Percentiles rank a stretch among this genome's conserved stretches.
Conservation (phyloP, 2,113 vertebrate genomes). For the Gallinago paraguaiae region DNA sequence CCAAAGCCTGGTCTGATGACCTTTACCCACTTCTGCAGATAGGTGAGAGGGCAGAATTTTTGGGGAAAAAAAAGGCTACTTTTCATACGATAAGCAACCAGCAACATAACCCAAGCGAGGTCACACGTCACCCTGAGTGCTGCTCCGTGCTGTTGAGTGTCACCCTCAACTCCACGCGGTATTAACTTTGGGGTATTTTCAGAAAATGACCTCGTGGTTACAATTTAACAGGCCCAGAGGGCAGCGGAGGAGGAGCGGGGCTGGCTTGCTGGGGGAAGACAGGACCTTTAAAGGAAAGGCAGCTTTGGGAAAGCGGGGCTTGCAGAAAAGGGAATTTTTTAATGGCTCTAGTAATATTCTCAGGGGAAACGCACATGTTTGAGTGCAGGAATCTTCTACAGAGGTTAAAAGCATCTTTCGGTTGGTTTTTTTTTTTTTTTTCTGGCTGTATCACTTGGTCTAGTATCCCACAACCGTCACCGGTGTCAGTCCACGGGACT, state of each 20-base stretch:
- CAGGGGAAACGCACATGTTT: rapidly evolving
- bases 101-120: not conserved
- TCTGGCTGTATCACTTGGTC: too few relatives aligned
- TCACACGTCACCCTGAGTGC: not conserved
- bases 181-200: not conserved
- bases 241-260: not conserved
- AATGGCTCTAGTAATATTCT: not conserved
- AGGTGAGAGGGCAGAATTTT: not conserved
- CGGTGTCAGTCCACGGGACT: too few relatives aligned
- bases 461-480: not conserved
- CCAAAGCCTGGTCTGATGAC: not conserved
- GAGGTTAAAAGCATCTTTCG: not conserved
- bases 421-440: not conserved
- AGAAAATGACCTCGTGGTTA: not conserved
- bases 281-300: not conserved
- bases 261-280: rapidly evolving
- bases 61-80: not conserved
- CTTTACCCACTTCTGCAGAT: not conserved
- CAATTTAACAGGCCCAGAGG: not conserved
- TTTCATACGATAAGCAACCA: rapidly evolving
- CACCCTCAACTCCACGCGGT: rapidly evolving
- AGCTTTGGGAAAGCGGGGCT: not conserved
- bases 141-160: not conserved
- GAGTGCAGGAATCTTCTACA: not conserved
- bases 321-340: not conserved